Evolutionary conservation across 2,888 invertebrate genomes (phyloP).

Genomic region (Chaetogeoica ovagalla): DNA sequence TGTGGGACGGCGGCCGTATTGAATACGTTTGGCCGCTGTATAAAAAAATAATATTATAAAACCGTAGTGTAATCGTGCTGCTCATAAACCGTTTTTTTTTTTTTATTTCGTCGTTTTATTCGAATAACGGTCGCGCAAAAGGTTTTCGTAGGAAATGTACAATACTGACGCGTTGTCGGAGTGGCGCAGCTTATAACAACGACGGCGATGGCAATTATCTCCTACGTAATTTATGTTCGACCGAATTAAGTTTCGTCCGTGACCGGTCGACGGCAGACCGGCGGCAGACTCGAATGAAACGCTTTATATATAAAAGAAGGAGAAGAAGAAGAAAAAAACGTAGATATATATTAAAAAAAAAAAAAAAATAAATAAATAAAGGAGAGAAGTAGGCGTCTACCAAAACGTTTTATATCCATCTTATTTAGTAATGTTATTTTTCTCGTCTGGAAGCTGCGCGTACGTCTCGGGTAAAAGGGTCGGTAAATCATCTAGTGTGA

Average conservation of each 20-base stretch:
- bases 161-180: constrained; percentile 17
- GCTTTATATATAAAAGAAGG: neutral
- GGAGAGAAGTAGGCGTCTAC: constrained; percentile 31
- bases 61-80: too few relatives aligned
- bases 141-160: neutral
- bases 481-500: constrained; percentile 49
- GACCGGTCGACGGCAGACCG: constrained; percentile 39
- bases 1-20: too few relatives aligned
- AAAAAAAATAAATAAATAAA: neutral
- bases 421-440: constrained; percentile 52
- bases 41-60: too few relatives aligned
- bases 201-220: constrained; percentile 2
- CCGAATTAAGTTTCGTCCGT: constrained; percentile 34
- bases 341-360: neutral
- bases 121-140: too few relatives aligned
- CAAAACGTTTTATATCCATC: constrained; percentile 47
- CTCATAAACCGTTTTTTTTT: too few relatives aligned
- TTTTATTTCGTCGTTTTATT: too few relatives aligned
- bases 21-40: too few relatives aligned
- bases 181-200: constrained; percentile 1
- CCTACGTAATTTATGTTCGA: constrained; percentile 40
- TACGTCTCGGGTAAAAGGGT: constrained; percentile 48
- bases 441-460: constrained; percentile 34
- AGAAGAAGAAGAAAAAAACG: neutral
- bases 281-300: constrained; percentile 19